Evolutionary conservation across 2,113 vertebrate species (phyloP), one percentile per base, ranked within the genome.

Genomic region (Phrynosoma blainvillii): DNA sequence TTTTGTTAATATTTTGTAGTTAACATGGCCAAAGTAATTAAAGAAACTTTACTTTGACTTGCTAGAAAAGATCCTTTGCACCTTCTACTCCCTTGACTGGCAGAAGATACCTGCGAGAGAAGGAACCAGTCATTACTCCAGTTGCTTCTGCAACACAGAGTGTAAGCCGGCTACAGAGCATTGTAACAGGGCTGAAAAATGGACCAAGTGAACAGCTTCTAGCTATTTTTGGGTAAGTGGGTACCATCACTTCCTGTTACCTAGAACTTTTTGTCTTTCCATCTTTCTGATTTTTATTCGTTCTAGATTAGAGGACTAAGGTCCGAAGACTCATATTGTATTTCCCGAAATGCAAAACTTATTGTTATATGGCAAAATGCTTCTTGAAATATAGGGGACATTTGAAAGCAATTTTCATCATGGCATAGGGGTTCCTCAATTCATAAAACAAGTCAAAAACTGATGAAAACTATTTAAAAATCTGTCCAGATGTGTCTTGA

Each of bases 71-170:
- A 42, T 98, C 97, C 1, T 98, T 99, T 89, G 97, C 98, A 12
- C 99, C 99, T 85, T 99, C 98, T 84, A 99, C 99, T 4, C 99
- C 99, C 0, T 96, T 99, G 90, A 99, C 99, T 0, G 99, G 99
- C 10, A 97, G 98, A 0, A 95, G 97, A 0, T 99, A 99, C 96
- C 97, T 99, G 89, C 97, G 97, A 82, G 99, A 99, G 91, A 98
- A 99, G 95, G 98, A 99, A 89, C 93, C 97, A 42, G 94, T 96
- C 1, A 96, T 98, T 92, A 99, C 99, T 23, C 99, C 99, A 0
- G 98, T 99, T 42, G 98, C 99, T 74, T 98, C 98, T 1, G 99
- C 99, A 0, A 99, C 99, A 0, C 99, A 99, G 71, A 99, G 98
- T 0, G 99, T 99, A 70, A 98, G 97, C 90, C 97, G 98, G 0